These are phyloP conservation scores for Tragelaphus oryx DNA, from an alignment of 2,797 vertebrate species.

Conservation along the genomic window DNA sequence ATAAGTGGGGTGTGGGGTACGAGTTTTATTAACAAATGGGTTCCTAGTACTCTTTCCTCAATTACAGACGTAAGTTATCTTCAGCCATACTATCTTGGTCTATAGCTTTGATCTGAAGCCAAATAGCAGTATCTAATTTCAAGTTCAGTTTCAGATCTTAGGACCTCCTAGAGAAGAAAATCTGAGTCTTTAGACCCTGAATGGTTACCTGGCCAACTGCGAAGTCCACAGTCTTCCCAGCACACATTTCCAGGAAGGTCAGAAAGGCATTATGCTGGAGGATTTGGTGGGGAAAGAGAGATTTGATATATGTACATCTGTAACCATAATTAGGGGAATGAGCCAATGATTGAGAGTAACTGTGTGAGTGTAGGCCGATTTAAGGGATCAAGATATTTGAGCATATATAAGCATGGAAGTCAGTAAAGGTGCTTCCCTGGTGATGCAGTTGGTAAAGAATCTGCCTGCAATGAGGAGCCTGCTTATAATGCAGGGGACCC, in stretches of 20 bases:
- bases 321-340: background rate
- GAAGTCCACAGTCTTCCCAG: background rate
- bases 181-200: background rate
- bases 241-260: background rate
- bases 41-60: background rate
- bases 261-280: background rate
- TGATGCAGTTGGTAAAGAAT: background rate
- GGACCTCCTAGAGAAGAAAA: background rate
- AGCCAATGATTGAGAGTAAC: background rate
- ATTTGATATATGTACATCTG: background rate
- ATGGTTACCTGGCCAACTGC: background rate
- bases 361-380: background rate
- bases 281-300: background rate
- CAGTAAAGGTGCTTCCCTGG: background rate
- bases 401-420: background rate
- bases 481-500: background rate
- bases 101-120: background rate
- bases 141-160: background rate
- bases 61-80: background rate
- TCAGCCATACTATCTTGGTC: background rate
- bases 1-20: background rate
- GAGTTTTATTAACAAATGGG: background rate
- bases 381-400: background rate
- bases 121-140: background rate
- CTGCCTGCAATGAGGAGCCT: background rate